Conservation (phyloP, 2,113 vertebrate species). For the Mixornis gularis region DNA sequence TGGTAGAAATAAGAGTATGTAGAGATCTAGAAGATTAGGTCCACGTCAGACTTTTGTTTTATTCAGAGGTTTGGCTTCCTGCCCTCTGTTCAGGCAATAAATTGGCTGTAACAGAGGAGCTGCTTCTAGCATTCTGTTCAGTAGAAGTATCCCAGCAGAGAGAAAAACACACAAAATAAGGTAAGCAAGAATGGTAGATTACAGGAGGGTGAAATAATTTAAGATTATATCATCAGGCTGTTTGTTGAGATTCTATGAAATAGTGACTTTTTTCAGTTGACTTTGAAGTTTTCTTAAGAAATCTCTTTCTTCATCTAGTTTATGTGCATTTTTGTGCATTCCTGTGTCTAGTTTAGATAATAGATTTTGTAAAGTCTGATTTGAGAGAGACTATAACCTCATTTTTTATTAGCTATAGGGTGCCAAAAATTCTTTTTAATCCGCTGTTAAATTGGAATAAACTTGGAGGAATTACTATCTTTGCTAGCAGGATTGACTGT, state of each 20-base stretch:
- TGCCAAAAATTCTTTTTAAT: background rate
- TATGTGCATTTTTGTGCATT: background rate
- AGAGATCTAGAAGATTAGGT: background rate
- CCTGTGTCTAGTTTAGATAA: background rate
- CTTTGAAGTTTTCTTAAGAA: background rate
- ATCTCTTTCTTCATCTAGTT: background rate
- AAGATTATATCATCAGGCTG: background rate
- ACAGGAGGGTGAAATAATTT: background rate
- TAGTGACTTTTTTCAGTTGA: background rate
- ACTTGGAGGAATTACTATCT: background rate
- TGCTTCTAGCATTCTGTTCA: background rate
- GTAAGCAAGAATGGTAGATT: slow-evolving; percentile 8
- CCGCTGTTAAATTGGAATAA: background rate
- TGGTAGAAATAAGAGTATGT: background rate
- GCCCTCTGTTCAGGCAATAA: slow-evolving; percentile 38
- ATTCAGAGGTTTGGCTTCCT: slow-evolving; percentile 14
- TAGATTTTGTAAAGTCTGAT: background rate
- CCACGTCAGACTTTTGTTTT: background rate
- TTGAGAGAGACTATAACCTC: background rate
- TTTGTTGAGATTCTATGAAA: background rate
- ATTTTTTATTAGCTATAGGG: background rate
- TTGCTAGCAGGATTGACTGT: background rate
- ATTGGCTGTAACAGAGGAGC: slow-evolving; percentile 14
- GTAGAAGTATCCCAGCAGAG: background rate
- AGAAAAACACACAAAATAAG: background rate